Evolutionary conservation across 1,140 invertebrate species (phyloP).

Genomic region (Bombus polaris): DNA sequence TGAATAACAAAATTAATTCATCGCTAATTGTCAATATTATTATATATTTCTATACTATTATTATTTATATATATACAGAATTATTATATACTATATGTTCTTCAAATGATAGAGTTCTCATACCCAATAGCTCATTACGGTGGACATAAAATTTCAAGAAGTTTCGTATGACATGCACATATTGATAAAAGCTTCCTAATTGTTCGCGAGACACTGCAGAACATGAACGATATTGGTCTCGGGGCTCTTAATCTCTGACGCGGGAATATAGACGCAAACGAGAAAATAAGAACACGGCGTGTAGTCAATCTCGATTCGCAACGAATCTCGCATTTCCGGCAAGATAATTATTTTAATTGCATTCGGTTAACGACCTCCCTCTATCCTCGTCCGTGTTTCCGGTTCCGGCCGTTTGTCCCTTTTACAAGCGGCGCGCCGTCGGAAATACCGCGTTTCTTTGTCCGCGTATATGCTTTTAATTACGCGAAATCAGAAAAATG

Average conservation of each 20-base stretch:
- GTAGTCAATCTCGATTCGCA: background rate
- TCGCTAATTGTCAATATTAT: no score
- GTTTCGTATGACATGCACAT: no score
- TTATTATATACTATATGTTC: no score
- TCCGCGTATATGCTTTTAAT: slow-evolving; percentile 3
- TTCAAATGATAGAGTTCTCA: no score
- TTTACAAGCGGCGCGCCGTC: fast-evolving
- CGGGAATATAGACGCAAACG: background rate
- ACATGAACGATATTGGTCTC: background rate
- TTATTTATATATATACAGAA: no score
- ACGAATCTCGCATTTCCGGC: background rate
- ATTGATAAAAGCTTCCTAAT: no score
- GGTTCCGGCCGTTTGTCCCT: background rate
- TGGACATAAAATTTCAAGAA: no score
- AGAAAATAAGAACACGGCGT: background rate
- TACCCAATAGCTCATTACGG: no score
- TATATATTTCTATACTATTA: no score
- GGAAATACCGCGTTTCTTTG: background rate
- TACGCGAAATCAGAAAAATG: background rate
- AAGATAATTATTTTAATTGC: slow-evolving; percentile 34
- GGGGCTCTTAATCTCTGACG: background rate
- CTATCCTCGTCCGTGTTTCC: background rate
- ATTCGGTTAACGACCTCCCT: slow-evolving; percentile 10
- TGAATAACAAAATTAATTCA: no score
- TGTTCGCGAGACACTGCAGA: no score